A percentile compares a stretch with the other conserved stretches of the same genome.
Evolutionary conservation across 2,888 invertebrate genomes (phyloP).

Genomic region (Epirrita christyi): DNA sequence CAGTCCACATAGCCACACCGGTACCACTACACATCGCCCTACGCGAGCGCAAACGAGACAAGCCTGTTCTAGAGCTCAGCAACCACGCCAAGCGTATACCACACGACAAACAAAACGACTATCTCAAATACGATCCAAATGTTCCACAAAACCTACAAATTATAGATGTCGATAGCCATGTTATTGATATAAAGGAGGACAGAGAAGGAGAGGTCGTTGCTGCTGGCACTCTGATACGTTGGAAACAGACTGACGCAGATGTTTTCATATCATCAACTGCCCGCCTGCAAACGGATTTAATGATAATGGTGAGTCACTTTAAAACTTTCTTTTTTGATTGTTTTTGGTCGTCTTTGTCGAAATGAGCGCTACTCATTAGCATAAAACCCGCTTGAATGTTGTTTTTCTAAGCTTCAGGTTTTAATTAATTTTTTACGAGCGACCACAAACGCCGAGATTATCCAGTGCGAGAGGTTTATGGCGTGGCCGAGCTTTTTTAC

Average conservation of each 20-base stretch:
- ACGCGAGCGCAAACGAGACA: conserved; percentile 66
- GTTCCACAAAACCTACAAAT: conserved; percentile 78
- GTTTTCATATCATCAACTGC: conserved; percentile 66
- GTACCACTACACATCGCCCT: conserved; percentile 66
- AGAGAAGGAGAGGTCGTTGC: conserved; percentile 69
- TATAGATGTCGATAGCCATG: conserved; percentile 71
- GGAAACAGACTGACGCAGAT: conserved; percentile 69
- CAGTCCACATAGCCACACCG: conserved; percentile 68
- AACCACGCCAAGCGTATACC: conserved; percentile 63
- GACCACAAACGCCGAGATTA: conserved; percentile 12
- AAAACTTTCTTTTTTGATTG: conserved; percentile 24
- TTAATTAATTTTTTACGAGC: conserved; percentile 31
- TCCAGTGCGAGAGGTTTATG: conserved; percentile 15
- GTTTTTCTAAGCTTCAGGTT: conserved; percentile 27
- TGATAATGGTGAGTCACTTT: conserved; percentile 68
- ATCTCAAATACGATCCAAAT: conserved; percentile 74
- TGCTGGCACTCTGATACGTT: conserved; percentile 65
- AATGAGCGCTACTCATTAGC: conserved; percentile 24
- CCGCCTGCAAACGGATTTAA: conserved; percentile 67
- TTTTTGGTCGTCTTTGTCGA: conserved; percentile 20
- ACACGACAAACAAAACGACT: conserved; percentile 61
- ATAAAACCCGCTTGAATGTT: conserved; percentile 27
- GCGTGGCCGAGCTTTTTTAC: conserved; percentile 11
- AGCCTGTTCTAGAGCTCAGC: conserved; percentile 66
- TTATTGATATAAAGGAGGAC: conserved; percentile 72